Evolutionary conservation across 92 coral and sea anemone genomes (phyloP).

Genomic region (Diadumene lineata): DNA sequence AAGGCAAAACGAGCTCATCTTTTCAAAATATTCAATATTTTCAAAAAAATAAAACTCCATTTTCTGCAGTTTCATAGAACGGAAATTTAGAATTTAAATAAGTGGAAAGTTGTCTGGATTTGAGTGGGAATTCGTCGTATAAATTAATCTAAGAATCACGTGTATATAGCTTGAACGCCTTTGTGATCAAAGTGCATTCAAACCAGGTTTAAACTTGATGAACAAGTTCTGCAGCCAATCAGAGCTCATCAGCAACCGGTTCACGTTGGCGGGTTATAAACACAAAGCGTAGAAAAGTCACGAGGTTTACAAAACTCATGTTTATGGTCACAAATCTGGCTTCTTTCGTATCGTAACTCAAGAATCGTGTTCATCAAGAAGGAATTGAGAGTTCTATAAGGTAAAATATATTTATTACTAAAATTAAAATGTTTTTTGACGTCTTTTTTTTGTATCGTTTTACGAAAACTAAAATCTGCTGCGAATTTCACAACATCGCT

Average conservation of each 20-base stretch:
- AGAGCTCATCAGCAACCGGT: neutral
- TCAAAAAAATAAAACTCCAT: too few relatives aligned
- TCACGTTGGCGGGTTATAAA: neutral
- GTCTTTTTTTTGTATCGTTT: too few relatives aligned
- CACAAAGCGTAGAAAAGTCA: conserved; percentile 11
- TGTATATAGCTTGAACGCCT: too few relatives aligned
- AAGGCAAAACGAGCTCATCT: too few relatives aligned
- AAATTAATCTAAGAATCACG: too few relatives aligned
- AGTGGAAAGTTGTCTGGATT: too few relatives aligned
- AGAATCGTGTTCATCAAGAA: neutral
- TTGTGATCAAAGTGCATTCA: conserved; percentile 19
- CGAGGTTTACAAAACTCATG: neutral
- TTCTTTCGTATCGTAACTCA: neutral
- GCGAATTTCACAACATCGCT: too few relatives aligned
- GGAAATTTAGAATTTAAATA: too few relatives aligned
- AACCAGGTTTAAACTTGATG: conserved; percentile 14
- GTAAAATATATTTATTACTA: neutral
- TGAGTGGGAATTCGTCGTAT: too few relatives aligned
- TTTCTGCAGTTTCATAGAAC: too few relatives aligned
- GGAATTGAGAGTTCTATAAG: neutral
- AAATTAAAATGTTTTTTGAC: neutral
- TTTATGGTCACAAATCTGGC: neutral
- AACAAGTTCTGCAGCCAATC: conserved; percentile 19
- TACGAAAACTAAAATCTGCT: too few relatives aligned
- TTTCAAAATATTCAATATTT: too few relatives aligned